Conservation (phyloP, 2,113 vertebrate species). For the Rhinopomastus cyanomelas region DNA sequence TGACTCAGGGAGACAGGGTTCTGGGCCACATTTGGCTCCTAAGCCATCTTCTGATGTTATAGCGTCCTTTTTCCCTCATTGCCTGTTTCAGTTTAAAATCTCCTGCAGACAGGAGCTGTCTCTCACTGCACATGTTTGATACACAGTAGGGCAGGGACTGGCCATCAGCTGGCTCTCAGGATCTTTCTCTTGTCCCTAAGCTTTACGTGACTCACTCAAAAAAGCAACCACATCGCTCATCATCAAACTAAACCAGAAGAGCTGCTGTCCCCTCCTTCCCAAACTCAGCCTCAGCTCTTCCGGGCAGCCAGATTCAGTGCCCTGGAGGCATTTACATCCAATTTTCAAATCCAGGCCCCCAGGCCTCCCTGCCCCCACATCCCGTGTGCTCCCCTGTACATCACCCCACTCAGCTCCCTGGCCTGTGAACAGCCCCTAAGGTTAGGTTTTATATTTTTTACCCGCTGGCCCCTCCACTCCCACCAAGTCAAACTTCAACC, state of each 20-base stretch:
- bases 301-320: neutral
- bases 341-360: neutral
- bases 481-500: constrained; percentile 69
- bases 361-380: constrained; percentile 28
- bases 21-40: neutral
- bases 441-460: constrained; percentile 65
- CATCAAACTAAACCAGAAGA: neutral
- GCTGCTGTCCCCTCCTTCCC: neutral
- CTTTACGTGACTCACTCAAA: neutral
- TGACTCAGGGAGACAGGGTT: neutral
- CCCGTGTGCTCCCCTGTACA: neutral
- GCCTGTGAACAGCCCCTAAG: constrained; percentile 44
- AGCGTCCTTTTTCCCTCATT: neutral
- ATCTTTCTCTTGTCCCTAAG: neutral
- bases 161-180: neutral
- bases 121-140: neutral
- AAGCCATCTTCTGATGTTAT: neutral
- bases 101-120: neutral
- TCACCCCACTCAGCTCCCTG: neutral
- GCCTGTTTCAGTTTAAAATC: neutral
- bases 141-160: neutral
- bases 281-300: neutral
- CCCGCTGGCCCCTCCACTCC: constrained; percentile 60
- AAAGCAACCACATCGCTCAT: neutral
- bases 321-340: neutral